Conservation (phyloP, 2,797 vertebrate genomes). For the Centroberyx gerrardi region DNA sequence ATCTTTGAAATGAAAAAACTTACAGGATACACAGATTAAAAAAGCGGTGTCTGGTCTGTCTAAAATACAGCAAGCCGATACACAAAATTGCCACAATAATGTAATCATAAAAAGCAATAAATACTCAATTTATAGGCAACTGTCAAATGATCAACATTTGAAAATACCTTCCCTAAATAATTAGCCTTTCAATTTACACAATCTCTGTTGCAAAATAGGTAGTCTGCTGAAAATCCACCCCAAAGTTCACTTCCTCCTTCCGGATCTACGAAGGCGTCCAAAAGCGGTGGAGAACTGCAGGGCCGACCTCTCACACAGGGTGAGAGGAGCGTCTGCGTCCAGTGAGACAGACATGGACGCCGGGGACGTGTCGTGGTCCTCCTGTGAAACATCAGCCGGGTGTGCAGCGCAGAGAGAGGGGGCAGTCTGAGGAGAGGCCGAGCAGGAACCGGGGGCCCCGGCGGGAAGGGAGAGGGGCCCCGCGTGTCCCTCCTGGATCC, state of each 20-base stretch:
- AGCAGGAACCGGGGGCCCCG: constrained; percentile 1
- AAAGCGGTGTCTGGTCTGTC: background rate
- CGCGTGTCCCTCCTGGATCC: background rate
- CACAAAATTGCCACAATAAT: background rate
- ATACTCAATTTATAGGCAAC: constrained; percentile 9
- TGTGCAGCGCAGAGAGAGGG: background rate
- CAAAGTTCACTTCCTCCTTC: constrained; percentile 66
- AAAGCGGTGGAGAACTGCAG: constrained; percentile 63
- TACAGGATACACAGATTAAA: background rate
- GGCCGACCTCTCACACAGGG: constrained; percentile 55
- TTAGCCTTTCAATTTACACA: too few species aligned
- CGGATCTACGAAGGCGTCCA: constrained; percentile 53
- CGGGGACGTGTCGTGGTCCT: constrained; percentile 3
- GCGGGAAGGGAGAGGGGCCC: constrained; percentile 3
- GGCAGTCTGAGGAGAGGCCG: constrained; percentile 15
- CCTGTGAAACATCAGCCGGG: constrained; percentile 5
- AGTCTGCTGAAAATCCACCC: too few species aligned
- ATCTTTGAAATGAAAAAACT: background rate
- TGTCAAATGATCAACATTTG: constrained; percentile 72
- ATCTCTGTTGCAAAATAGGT: too few species aligned
- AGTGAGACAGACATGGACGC: background rate
- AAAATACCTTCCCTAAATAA: constrained; percentile 6
- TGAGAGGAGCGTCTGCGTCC: background rate
- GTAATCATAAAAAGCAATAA: constrained; percentile 24
- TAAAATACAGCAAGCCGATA: too few species aligned